A percentile compares a stretch with the other conserved stretches of the same genome.
These are phyloP conservation scores for Episyrphus balteatus DNA, from an alignment of 1,140 invertebrate genomes.

Conservation along the genomic window DNA sequence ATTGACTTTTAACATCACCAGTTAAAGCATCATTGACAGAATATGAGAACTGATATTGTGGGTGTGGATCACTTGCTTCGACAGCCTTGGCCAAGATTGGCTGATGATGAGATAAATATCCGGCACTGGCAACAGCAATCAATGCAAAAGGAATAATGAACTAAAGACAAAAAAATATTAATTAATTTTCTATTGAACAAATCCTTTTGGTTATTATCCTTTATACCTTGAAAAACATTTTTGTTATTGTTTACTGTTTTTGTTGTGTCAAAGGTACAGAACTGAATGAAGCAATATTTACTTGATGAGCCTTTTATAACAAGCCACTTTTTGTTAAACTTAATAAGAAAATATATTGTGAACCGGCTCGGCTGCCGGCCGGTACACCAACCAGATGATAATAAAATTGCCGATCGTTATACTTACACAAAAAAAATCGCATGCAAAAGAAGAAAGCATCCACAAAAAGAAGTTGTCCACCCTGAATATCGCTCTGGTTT, in stretches of 20 bases:
- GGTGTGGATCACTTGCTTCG: constrained; percentile 35
- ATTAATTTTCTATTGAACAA: background rate
- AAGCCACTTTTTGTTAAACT: too few relatives aligned
- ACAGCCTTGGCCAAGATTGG: constrained; percentile 11
- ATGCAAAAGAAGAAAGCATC: too few relatives aligned
- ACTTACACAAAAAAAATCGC: too few relatives aligned
- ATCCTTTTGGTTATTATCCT: background rate
- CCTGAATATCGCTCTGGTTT: too few relatives aligned
- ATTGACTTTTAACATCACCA: constrained; percentile 42
- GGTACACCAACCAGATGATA: too few relatives aligned
- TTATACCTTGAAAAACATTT: constrained; percentile 30
- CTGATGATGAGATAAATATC: constrained; percentile 23
- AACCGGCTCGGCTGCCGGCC: too few relatives aligned
- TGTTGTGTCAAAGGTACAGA: too few relatives aligned
- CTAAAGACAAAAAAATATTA: constrained; percentile 20
- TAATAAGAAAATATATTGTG: too few relatives aligned
- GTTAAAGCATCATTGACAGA: constrained; percentile 39
- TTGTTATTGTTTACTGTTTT: background rate
- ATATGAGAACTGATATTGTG: constrained; percentile 40
- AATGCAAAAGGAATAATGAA: constrained; percentile 37
- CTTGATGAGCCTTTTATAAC: too few relatives aligned
- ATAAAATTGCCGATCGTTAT: too few relatives aligned
- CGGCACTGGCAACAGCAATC: constrained; percentile 37
- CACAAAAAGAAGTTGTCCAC: too few relatives aligned
- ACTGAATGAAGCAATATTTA: too few relatives aligned